Evolutionary conservation across 1,140 invertebrate species (phyloP).

Genomic region (Bacillus rossius): DNA sequence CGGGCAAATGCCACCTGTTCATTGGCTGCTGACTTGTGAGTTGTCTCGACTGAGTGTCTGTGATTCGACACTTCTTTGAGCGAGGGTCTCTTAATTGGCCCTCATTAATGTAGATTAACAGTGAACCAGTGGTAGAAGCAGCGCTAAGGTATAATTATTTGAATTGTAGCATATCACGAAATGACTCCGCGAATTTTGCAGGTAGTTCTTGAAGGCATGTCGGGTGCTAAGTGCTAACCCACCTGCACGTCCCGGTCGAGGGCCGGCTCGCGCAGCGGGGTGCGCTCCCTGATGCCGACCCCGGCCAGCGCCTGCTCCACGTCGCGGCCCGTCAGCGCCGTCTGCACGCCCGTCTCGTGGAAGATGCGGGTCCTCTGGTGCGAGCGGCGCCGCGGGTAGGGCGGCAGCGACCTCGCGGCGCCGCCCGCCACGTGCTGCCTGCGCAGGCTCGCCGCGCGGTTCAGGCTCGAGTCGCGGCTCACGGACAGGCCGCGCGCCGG

Average conservation of each 20-base stretch:
- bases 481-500: conserved; percentile 18
- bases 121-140: too few species aligned
- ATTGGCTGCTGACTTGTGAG: too few species aligned
- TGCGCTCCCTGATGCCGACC: conserved; percentile 39
- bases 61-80: too few species aligned
- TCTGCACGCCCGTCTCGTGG: conserved; percentile 69
- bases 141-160: too few species aligned
- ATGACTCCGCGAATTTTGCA: too few species aligned
- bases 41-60: too few species aligned
- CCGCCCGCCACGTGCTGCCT: conserved; percentile 22
- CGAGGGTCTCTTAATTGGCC: too few species aligned
- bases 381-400: conserved; percentile 35
- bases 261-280: conserved; percentile 17
- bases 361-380: conserved; percentile 59
- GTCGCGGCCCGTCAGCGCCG: conserved; percentile 61
- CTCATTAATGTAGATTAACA: too few species aligned
- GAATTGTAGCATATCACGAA: too few species aligned
- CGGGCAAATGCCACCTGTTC: too few species aligned
- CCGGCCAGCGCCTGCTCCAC: conserved; percentile 63
- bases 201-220: too few species aligned
- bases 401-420: conserved; percentile 46
- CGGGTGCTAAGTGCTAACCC: conserved; percentile 42
- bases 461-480: conserved; percentile 40
- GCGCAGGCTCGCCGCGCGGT: conserved; percentile 30
- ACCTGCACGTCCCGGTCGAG: conserved; percentile 40